Evolutionary conservation across 2,113 vertebrate genomes (phyloP), one percentile per base, ranked within the genome.

Genomic region (Platycercus adscitus): DNA sequence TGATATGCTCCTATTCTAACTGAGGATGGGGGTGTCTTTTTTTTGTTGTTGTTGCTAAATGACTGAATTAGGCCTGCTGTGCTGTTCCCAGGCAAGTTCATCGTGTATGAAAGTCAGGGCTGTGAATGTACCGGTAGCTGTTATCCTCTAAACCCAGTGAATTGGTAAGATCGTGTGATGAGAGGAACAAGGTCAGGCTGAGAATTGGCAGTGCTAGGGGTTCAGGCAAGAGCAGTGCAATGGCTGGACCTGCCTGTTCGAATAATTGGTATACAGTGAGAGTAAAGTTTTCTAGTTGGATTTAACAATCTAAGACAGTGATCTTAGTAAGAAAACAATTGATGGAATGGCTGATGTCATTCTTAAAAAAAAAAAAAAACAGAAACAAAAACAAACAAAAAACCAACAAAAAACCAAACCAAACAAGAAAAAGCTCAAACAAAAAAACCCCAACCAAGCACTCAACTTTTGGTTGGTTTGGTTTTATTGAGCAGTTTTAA

Each of bases 1-100:
- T 77, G 17, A 3, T 91, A 1, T 7, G 17, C 33, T 71, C 33
- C 26, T 85, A 0, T 75, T 79, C 70, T 53, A 35, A 6, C 25
- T 47, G 65, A 33, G 13, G 14, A 5, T 1, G 0, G 23, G 6
- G 44, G 8, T 10, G 18, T 21, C 6, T 58, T 58, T n/a, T 58
- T 56, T 2, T 55, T 58, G 20, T n/a, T 35, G 56, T 60, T 85
- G 41, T 29, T 61, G 80, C 46, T 69, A 25, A 50, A 13, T 44
- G 37, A 37, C 37, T 71, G 58, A 63, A 56, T 88, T 31, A 65
- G 69, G 35, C 35, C 39, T 71, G 33, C 87, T 86, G 65, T 78
- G 79, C 61, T 90, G 25, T 80, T 78, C 61, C 35, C 29, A 39
- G 61, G 49, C 44, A 39, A 26, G 83, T 81, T 73, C 31, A 11